Percentiles rank a stretch among this genome's conserved stretches.
These are phyloP conservation scores for Bovichtus diacanthus DNA, from an alignment of 2,797 vertebrate species.

Conservation along the genomic window DNA sequence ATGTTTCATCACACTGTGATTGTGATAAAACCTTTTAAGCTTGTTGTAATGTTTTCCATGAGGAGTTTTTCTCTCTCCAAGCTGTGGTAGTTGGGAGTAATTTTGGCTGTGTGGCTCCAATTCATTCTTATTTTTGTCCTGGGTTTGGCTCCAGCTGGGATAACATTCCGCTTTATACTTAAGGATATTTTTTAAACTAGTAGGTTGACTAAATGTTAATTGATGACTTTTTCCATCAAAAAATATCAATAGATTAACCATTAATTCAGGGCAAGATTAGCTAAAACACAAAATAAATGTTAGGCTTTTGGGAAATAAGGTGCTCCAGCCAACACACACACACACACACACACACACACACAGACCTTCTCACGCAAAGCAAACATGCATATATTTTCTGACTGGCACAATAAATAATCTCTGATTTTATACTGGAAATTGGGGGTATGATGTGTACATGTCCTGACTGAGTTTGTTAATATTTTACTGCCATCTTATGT, in stretches of 20 bases:
- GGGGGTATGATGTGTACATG: neutral
- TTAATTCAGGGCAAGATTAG: neutral
- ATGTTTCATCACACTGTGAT: neutral
- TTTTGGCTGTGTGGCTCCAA: conserved; percentile 42
- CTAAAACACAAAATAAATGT: neutral
- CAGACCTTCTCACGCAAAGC: neutral
- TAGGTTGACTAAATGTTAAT: neutral
- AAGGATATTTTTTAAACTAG: neutral
- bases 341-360: neutral
- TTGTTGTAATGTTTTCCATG: conserved; percentile 20
- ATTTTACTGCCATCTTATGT: neutral
- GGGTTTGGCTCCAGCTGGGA: conserved; percentile 10
- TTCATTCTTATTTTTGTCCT: conserved; percentile 42
- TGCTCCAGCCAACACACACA: neutral
- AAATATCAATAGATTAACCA: neutral
- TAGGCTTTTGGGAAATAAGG: neutral
- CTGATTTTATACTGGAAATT: neutral
- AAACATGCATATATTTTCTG: conserved; percentile 16
- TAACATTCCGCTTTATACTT: conserved; percentile 3
- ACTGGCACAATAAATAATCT: conserved; percentile 2
- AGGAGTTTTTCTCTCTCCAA: neutral
- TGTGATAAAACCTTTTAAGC: neutral
- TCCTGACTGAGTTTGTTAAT: conserved; percentile 9
- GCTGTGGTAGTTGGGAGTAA: conserved; percentile 14
- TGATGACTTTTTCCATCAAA: neutral